A percentile compares a stretch with the other conserved stretches of the same genome.
These are phyloP conservation scores for Alethe castanea DNA, from an alignment of 2,113 vertebrate species.

Conservation along the genomic window DNA sequence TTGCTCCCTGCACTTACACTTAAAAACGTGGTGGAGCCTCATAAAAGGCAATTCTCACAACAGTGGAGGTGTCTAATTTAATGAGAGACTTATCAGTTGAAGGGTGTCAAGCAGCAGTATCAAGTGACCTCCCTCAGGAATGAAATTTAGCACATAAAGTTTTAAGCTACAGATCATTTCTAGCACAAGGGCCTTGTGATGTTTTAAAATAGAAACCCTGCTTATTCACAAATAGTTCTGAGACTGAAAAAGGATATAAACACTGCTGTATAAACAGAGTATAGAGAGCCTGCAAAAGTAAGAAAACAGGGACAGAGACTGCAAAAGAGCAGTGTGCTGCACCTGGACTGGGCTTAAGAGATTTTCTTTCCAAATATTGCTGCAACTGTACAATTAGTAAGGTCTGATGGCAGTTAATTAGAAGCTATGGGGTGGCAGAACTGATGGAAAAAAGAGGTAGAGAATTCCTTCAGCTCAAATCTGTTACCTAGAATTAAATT, in stretches of 20 bases:
- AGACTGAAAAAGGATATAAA: neutral
- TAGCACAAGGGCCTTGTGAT: neutral
- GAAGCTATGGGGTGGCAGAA: neutral
- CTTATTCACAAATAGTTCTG: neutral
- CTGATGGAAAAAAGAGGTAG: neutral
- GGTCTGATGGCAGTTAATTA: neutral
- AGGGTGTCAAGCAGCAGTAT: neutral
- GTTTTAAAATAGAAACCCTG: neutral
- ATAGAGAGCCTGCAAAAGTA: neutral
- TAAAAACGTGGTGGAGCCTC: neutral
- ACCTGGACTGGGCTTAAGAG: neutral
- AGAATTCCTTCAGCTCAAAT: neutral
- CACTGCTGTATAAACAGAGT: neutral
- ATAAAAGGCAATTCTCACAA: constrained; percentile 33
- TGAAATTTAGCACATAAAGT: neutral
- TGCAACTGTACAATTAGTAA: neutral
- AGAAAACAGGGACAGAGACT: neutral
- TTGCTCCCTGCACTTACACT: neutral
- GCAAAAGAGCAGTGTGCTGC: neutral
- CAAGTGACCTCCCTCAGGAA: neutral
- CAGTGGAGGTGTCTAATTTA: constrained; percentile 34
- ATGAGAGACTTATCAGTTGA: constrained; percentile 28
- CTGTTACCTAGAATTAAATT: neutral
- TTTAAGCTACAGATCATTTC: neutral
- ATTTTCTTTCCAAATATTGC: neutral